Percentiles rank a stretch among this genome's conserved stretches.
These are phyloP conservation scores for Tragelaphus eurycerus DNA, from an alignment of 2,797 vertebrate genomes.

Conservation along the genomic window DNA sequence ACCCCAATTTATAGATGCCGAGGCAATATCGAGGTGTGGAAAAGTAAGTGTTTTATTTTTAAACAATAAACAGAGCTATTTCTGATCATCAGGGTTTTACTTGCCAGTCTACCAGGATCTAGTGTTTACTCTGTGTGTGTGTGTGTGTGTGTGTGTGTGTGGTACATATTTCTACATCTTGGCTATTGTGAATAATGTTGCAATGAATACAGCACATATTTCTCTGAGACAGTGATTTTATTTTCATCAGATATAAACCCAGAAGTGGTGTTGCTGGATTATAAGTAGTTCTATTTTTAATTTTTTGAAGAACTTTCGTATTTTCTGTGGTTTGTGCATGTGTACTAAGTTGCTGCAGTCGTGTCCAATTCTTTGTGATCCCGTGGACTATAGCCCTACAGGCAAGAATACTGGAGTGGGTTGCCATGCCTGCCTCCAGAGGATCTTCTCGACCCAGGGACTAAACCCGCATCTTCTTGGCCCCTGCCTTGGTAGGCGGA, in stretches of 20 bases:
- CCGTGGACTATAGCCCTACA: not conserved
- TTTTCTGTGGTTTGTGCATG: not conserved
- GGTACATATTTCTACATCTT: not conserved
- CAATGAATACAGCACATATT: not conserved
- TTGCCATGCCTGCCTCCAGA: not conserved
- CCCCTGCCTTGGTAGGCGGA: not conserved
- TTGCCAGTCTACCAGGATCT: not conserved
- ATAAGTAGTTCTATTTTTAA: not conserved
- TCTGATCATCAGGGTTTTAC: not conserved
- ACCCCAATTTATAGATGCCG: not conserved
- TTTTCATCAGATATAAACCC: not conserved
- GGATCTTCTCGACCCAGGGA: not conserved
- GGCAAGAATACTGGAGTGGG: not conserved
- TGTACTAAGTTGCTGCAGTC: not conserved
- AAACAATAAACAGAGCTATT: not conserved
- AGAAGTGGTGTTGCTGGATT: not conserved
- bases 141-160: not conserved
- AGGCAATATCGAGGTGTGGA: not conserved
- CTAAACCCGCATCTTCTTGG: rapidly evolving
- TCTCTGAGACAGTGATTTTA: not conserved
- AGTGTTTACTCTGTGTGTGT: not conserved
- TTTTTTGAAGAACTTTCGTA: not conserved
- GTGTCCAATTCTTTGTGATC: not conserved
- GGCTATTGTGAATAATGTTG: not conserved
- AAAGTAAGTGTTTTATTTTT: not conserved